These are phyloP conservation scores for Colossoma macropomum DNA, from an alignment of 2,113 vertebrate species.

Conservation along the genomic window DNA sequence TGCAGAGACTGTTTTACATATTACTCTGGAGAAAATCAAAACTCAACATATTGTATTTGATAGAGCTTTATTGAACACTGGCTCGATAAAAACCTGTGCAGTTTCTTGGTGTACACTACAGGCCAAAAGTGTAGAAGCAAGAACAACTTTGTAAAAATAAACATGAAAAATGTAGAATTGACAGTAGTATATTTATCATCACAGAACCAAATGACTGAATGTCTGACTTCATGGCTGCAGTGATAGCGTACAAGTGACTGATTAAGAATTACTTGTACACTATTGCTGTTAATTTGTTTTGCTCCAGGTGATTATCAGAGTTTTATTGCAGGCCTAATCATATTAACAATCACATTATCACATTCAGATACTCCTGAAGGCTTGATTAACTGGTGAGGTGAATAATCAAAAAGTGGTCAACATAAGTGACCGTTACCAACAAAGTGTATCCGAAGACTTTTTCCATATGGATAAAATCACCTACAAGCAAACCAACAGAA, in stretches of 20 bases:
- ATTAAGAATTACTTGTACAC: not conserved
- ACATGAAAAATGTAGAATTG: no score
- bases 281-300: not conserved
- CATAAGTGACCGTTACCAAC: no score
- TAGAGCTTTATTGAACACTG: not conserved
- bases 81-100: not conserved
- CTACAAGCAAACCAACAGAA: no score
- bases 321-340: not conserved
- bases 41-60: not conserved
- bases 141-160: no score
- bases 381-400: not conserved
- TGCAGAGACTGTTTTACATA: not conserved
- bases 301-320: not conserved
- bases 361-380: not conserved
- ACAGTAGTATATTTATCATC: no score
- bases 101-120: not conserved
- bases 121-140: not conserved
- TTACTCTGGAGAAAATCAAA: not conserved
- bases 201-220: no score
- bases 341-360: not conserved
- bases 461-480: no score
- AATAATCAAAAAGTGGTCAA: no score
- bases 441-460: no score
- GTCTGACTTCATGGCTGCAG: not conserved
- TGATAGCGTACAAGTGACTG: not conserved